These are phyloP conservation scores for Chrysemys picta DNA, from an alignment of 2,113 vertebrate species.

Conservation along the genomic window DNA sequence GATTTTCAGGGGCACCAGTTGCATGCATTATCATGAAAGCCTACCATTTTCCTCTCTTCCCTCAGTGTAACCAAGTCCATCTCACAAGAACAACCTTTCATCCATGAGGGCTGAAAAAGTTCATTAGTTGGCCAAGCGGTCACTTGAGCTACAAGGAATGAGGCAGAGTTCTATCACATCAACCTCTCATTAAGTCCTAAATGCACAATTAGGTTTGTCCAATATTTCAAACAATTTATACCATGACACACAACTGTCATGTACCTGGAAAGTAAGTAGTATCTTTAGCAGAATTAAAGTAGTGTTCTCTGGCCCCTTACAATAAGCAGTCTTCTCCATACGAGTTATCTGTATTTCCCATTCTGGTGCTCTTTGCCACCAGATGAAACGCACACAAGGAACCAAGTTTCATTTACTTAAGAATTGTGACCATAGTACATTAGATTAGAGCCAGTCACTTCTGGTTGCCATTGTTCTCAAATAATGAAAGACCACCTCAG, in stretches of 20 bases:
- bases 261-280: fast-evolving
- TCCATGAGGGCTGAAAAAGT: not conserved
- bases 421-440: fast-evolving
- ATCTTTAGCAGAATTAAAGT: not conserved
- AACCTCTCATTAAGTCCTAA: fast-evolving
- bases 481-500: not conserved
- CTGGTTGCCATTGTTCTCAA: not conserved
- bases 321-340: not conserved
- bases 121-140: not conserved
- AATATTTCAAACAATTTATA: not conserved
- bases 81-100: not conserved
- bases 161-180: not conserved
- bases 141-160: not conserved
- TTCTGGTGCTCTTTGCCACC: fast-evolving
- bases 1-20: fast-evolving
- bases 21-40: fast-evolving
- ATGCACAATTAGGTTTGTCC: fast-evolving
- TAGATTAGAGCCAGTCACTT: not conserved
- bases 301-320: not conserved
- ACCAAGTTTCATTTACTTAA: not conserved
- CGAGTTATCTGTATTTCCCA: fast-evolving
- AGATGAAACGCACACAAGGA: not conserved
- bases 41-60: fast-evolving
- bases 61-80: not conserved
- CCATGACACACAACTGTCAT: fast-evolving